These are phyloP conservation scores for Syrphus vitripennis DNA, from an alignment of 2,888 invertebrate genomes.

Conservation along the genomic window DNA sequence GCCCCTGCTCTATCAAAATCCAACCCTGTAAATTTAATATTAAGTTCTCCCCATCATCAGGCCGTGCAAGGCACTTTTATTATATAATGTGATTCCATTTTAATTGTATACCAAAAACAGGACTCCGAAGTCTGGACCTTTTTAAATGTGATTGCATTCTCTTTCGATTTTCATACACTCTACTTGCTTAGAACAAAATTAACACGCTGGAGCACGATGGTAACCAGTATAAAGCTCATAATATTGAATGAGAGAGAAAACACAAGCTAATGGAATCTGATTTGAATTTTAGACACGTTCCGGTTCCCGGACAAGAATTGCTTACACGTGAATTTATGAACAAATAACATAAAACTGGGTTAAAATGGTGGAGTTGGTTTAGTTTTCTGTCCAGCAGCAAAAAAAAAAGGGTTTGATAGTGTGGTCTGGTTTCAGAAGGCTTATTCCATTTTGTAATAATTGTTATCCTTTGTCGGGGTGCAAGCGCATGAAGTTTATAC, in stretches of 20 bases:
- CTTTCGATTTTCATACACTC: conserved; percentile 8
- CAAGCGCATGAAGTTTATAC: conserved; percentile 41
- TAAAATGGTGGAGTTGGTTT: neutral
- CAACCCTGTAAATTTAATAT: neutral
- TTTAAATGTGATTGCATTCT: conserved; percentile 62
- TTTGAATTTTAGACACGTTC: conserved; percentile 68
- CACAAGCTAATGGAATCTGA: conserved; percentile 63
- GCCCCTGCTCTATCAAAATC: neutral
- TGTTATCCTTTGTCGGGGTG: conserved; percentile 47
- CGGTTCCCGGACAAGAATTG: conserved; percentile 55
- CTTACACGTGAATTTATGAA: conserved; percentile 68
- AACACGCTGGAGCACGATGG: neutral
- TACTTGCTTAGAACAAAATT: conserved; percentile 9
- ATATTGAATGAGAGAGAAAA: conserved; percentile 19
- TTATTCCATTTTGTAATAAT: conserved; percentile 49
- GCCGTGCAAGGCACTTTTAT: conserved; percentile 39
- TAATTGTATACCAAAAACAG: conserved; percentile 64
- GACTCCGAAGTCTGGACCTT: conserved; percentile 36
- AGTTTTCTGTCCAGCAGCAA: neutral
- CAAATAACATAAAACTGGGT: neutral
- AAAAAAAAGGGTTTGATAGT: neutral
- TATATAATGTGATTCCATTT: conserved; percentile 68
- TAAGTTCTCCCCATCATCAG: neutral
- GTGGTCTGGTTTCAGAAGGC: conserved; percentile 12
- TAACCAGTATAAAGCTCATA: conserved; percentile 9